Conservation (phyloP, 92 coral and sea anemone species). For the Phenganax stokvisi region DNA sequence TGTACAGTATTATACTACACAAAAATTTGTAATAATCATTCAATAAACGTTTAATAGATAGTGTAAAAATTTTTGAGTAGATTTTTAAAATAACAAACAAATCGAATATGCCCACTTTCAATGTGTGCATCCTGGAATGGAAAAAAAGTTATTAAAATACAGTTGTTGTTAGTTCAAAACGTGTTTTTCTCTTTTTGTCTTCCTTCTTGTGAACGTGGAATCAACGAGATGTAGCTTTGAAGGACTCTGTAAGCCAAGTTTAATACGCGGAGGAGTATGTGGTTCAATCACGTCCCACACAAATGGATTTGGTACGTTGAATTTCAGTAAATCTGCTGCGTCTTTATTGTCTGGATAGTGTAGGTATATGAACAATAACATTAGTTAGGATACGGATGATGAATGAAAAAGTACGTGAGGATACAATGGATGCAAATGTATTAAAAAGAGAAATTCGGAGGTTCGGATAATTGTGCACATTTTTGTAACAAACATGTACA, state of each 20-base stretch:
- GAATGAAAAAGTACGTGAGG: not conserved
- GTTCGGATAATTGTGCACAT: not conserved
- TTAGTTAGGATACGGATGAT: not conserved
- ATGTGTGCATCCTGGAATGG: not conserved
- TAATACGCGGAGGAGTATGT: constrained; percentile 84
- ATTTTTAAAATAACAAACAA: too few species aligned
- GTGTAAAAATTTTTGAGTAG: too few species aligned
- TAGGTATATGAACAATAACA: not conserved
- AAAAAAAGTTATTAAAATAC: not conserved
- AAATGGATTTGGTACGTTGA: constrained; percentile 70
- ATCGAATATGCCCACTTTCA: not conserved
- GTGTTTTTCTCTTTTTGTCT: constrained; percentile 17
- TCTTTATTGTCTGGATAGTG: constrained; percentile 56
- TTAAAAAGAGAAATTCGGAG: not conserved
- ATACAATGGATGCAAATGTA: not conserved
- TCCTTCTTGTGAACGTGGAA: constrained; percentile 63
- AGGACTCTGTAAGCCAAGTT: constrained; percentile 88
- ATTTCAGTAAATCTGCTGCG: constrained; percentile 66
- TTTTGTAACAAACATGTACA: too few species aligned
- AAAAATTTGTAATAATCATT: too few species aligned
- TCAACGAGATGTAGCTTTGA: constrained; percentile 66
- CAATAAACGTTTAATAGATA: too few species aligned
- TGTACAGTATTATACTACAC: not conserved
- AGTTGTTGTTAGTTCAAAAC: not conserved
- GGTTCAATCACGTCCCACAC: constrained; percentile 94